phyloP scores from a whole-genome alignment of 2,888 invertebrate species.

The Notodonta dromedarius region DNA sequence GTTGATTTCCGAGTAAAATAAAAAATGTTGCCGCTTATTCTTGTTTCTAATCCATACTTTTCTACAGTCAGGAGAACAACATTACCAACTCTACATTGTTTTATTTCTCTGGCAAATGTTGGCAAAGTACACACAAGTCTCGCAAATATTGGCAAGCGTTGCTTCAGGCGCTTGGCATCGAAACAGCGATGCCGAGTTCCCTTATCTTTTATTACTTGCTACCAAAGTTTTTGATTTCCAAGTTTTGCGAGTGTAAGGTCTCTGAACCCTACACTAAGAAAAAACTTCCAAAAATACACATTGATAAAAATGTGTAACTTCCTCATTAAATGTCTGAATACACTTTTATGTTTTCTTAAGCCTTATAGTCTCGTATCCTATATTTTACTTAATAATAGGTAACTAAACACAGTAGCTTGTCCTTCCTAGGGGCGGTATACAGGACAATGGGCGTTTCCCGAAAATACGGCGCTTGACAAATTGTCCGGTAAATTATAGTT shows the following conservation, averaged over 20 bases:
- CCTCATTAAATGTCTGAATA: too few species aligned
- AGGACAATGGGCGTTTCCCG: slow-evolving; percentile 17
- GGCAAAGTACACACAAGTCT: slow-evolving; percentile 16
- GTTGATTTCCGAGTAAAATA: too few species aligned
- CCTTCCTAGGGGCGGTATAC: slow-evolving; percentile 14
- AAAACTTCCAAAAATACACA: too few species aligned
- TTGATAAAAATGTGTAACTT: too few species aligned
- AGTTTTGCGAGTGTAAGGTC: slow-evolving; percentile 4
- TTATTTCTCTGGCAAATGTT: slow-evolving; percentile 23
- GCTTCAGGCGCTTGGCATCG: slow-evolving; percentile 23
- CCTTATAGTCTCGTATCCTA: slow-evolving; percentile 9
- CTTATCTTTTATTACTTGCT: slow-evolving; percentile 20
- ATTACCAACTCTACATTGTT: slow-evolving; percentile 21
- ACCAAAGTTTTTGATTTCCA: slow-evolving; percentile 23
- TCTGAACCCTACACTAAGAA: too few species aligned
- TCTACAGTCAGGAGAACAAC: not conserved
- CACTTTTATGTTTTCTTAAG: too few species aligned
- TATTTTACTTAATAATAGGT: slow-evolving; percentile 18
- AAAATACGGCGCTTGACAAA: slow-evolving; percentile 16
- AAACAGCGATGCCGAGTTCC: slow-evolving; percentile 22
- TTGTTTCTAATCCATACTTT: not conserved
- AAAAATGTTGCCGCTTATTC: too few species aligned
- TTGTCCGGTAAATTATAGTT: slow-evolving; percentile 22
- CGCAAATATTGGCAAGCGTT: slow-evolving; percentile 2
- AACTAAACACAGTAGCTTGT: slow-evolving; percentile 16